These are phyloP conservation scores for Odontomyia ornata DNA, from an alignment of 2,888 invertebrate species.

Conservation along the genomic window DNA sequence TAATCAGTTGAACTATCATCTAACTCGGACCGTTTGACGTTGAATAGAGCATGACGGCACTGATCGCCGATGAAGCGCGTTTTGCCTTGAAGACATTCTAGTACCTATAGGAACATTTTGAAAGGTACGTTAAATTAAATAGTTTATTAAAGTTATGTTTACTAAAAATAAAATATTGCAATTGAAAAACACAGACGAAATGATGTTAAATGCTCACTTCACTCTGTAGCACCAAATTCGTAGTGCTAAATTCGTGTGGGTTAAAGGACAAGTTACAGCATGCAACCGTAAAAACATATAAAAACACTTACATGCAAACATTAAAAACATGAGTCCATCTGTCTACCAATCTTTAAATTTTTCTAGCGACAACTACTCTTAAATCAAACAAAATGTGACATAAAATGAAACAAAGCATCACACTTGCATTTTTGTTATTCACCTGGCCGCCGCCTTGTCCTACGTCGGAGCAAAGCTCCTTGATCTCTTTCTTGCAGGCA, in stretches of 20 bases:
- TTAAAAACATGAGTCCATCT: too few species aligned
- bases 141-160: not conserved
- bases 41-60: constrained; percentile 85
- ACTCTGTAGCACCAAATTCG: too few species aligned
- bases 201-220: too few species aligned
- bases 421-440: constrained; percentile 64
- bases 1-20: constrained; percentile 89
- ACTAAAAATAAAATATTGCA: not conserved
- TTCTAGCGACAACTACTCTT: too few species aligned
- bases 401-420: constrained; percentile 46
- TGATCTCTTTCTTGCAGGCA: constrained; percentile 83
- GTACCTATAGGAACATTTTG: constrained; percentile 67
- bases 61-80: constrained; percentile 71
- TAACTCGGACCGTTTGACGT: constrained; percentile 85
- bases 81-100: constrained; percentile 80
- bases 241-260: too few species aligned
- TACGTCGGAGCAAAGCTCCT: constrained; percentile 74
- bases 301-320: too few species aligned
- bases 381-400: constrained; percentile 4
- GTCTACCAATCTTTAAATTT: too few species aligned
- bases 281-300: too few species aligned
- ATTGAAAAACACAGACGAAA: too few species aligned
- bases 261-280: too few species aligned
- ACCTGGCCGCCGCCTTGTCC: constrained; percentile 71
- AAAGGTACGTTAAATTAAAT: too few species aligned